phyloP scores from a whole-genome alignment of 2,888 invertebrate species.

The Gerris lacustris region DNA sequence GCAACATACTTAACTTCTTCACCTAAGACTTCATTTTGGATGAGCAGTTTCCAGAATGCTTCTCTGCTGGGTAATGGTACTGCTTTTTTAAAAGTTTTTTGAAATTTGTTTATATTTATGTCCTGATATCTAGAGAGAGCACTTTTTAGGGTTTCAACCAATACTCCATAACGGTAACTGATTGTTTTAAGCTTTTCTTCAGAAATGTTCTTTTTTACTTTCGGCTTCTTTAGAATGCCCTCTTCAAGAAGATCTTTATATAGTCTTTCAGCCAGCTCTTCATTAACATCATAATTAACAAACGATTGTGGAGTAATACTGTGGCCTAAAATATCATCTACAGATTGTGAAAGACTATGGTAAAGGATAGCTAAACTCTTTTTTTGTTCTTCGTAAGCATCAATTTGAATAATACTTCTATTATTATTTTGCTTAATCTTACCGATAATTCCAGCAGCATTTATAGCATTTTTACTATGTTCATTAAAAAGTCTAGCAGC shows the following conservation, averaged over 20 bases:
- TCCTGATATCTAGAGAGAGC: not conserved
- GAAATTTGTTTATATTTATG: not conserved
- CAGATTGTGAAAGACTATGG: not conserved
- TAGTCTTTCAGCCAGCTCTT: not conserved
- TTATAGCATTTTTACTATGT: not conserved
- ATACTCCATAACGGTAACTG: not conserved
- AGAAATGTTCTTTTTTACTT: not conserved
- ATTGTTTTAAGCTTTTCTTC: not conserved
- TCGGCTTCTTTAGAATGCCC: not conserved
- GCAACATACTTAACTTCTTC: conserved; percentile 24
- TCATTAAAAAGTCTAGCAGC: conserved; percentile 2
- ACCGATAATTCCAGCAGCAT: conserved; percentile 15
- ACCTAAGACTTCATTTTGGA: conserved; percentile 18
- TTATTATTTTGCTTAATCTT: conserved; percentile 25
- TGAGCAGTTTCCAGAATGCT: not conserved
- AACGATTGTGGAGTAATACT: not conserved
- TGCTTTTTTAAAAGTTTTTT: not conserved
- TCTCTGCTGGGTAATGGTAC: too few relatives aligned
- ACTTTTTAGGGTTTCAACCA: not conserved
- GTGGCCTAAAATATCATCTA: not conserved
- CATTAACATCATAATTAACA: not conserved
- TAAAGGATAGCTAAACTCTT: not conserved
- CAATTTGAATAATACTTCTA: conserved; percentile 19
- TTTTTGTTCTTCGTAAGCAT: not conserved
- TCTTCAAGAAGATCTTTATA: not conserved